Conservation (phyloP, 2,888 invertebrate genomes). For the Oscheius sp. region DNA sequence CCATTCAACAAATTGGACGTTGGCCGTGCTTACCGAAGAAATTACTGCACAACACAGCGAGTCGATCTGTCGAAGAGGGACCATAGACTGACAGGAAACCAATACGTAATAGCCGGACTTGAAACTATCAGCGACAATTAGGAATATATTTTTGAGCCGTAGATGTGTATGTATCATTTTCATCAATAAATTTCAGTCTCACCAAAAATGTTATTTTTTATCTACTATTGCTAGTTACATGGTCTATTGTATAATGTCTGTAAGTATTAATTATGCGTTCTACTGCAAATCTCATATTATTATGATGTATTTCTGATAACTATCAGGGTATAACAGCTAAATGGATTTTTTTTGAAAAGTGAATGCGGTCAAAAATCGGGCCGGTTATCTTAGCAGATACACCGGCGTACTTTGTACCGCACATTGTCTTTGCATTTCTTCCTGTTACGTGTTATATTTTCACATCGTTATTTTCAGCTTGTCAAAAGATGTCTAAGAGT, state of each 20-base stretch:
- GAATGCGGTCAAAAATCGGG: too few relatives aligned
- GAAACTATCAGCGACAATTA: slow-evolving; percentile 58
- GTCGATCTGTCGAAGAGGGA: slow-evolving; percentile 63
- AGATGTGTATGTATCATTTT: slow-evolving; percentile 24
- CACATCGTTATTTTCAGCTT: neutral
- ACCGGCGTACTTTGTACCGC: slow-evolving; percentile 5
- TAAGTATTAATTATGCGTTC: too few relatives aligned
- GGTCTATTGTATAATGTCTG: too few relatives aligned
- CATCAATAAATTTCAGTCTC: slow-evolving; percentile 14
- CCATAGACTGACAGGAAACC: slow-evolving; percentile 67
- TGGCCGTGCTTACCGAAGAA: slow-evolving; percentile 60
- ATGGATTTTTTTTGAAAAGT: too few relatives aligned
- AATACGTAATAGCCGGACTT: slow-evolving; percentile 62
- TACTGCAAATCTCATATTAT: too few relatives aligned
- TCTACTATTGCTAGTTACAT: too few relatives aligned
- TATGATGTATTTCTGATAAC: too few relatives aligned
- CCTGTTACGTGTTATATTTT: neutral
- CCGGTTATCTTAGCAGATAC: neutral
- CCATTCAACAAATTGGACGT: slow-evolving; percentile 68
- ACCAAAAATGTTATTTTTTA: neutral
- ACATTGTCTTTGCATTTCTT: neutral
- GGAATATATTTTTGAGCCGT: slow-evolving; percentile 22
- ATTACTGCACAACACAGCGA: slow-evolving; percentile 57
- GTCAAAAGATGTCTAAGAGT: slow-evolving; percentile 18
- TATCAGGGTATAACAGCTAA: too few relatives aligned